A percentile compares a stretch with the other conserved stretches of the same genome.
Evolutionary conservation across 2,888 invertebrate genomes (phyloP).

Genomic region (Rhimphoctona megacephalus): DNA sequence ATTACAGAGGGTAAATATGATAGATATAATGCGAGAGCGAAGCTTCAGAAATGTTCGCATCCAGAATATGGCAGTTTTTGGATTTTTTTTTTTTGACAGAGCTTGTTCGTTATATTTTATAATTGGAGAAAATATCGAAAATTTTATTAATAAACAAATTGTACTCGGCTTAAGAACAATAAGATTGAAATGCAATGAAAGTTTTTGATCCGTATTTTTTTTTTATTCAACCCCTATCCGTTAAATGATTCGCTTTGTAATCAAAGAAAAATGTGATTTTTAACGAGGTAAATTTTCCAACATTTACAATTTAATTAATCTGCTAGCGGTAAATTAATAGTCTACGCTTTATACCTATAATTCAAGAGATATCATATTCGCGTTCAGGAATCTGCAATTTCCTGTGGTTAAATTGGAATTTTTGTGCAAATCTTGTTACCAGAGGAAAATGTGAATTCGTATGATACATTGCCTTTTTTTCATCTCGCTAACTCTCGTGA

Average conservation of each 20-base stretch:
- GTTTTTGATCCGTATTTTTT: neutral
- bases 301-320: constrained; percentile 10
- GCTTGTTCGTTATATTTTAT: neutral
- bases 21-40: neutral
- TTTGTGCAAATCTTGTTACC: constrained; percentile 10
- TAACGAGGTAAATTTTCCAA: neutral
- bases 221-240: neutral
- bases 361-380: neutral
- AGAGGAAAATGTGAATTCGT: neutral
- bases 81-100: neutral
- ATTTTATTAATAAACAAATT: neutral
- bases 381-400: neutral
- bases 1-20: neutral
- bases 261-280: constrained; percentile 7
- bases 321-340: neutral
- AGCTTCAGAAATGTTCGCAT: neutral
- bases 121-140: neutral
- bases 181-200: neutral
- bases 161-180: neutral
- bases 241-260: neutral
- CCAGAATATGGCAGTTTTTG: neutral
- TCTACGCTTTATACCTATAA: neutral
- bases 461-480: constrained; percentile 11
- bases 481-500: neutral
- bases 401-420: constrained; percentile 2